Conservation (phyloP, 1,140 invertebrate genomes). For the Leucophenga varia region DNA sequence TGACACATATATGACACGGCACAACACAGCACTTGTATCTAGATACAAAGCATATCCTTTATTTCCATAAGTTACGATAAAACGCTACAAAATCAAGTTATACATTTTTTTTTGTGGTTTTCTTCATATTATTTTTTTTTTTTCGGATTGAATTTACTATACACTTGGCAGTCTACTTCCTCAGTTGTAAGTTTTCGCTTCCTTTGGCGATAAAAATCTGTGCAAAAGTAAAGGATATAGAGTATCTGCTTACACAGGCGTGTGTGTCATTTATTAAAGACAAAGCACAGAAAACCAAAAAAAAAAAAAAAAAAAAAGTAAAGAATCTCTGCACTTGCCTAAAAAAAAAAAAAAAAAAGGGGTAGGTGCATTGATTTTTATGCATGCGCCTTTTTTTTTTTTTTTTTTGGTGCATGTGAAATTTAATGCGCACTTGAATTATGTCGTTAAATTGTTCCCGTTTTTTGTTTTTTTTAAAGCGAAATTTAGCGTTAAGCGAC, state of each 20-base stretch:
- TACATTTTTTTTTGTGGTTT: not conserved
- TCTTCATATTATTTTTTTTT: not conserved
- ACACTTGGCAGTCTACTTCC: constrained; percentile 28
- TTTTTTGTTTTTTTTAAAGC: no score
- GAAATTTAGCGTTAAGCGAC: not conserved
- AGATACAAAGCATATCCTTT: no score
- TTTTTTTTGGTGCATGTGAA: constrained; percentile 24
- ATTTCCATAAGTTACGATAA: no score
- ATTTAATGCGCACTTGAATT: constrained; percentile 51
- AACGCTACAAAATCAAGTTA: not conserved
- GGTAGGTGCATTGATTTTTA: constrained; percentile 20
- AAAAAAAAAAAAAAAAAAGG: constrained; percentile 17
- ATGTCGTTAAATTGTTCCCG: constrained; percentile 47
- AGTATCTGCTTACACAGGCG: constrained; percentile 45
- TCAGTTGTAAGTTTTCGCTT: constrained; percentile 54
- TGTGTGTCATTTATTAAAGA: constrained; percentile 4
- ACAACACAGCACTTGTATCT: no score
- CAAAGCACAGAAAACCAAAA: not conserved
- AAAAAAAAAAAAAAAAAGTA: not conserved
- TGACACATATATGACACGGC: no score
- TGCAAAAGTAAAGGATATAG: constrained; percentile 40
- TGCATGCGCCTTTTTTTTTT: no score
- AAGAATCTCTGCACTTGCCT: not conserved
- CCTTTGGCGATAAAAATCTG: constrained; percentile 41
- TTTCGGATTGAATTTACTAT: constrained; percentile 38